These are phyloP conservation scores for Drosophila ustulata DNA, from an alignment of 2,888 invertebrate genomes.

Conservation along the genomic window DNA sequence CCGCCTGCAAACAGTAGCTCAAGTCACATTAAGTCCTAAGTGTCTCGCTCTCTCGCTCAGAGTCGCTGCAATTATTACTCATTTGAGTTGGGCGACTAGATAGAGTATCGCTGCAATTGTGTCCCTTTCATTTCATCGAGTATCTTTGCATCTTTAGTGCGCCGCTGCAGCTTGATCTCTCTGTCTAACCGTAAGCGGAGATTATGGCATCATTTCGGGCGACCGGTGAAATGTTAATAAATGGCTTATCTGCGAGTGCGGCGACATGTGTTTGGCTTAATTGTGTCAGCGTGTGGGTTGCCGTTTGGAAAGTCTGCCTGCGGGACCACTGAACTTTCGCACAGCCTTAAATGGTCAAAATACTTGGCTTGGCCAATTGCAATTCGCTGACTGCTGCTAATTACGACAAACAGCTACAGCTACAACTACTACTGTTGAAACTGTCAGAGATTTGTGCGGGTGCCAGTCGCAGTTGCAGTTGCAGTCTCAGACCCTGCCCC, in stretches of 20 bases:
- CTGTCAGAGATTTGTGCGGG: conserved; percentile 77
- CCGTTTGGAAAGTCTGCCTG: conserved; percentile 69
- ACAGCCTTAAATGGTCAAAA: conserved; percentile 76
- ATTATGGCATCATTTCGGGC: conserved; percentile 80
- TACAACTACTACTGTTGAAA: conserved; percentile 49
- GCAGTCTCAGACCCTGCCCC: not conserved
- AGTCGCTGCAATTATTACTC: conserved; percentile 4
- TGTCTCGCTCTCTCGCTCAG: not conserved
- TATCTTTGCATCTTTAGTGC: conserved; percentile 54
- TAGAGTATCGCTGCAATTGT: not conserved
- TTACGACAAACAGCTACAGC: conserved; percentile 75
- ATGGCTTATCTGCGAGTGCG: conserved; percentile 74
- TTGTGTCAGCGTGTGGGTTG: conserved; percentile 80
- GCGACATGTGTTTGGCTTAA: conserved; percentile 82
- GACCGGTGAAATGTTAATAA: conserved; percentile 82
- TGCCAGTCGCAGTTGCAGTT: conserved; percentile 10
- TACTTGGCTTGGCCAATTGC: conserved; percentile 52
- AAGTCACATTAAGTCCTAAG: conserved; percentile 34
- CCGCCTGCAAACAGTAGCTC: conserved; percentile 56
- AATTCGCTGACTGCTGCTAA: conserved; percentile 58
- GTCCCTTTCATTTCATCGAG: conserved; percentile 64
- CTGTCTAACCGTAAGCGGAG: conserved; percentile 82
- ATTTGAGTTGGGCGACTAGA: not conserved
- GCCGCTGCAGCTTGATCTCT: conserved; percentile 45
- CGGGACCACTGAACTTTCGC: conserved; percentile 69